Conservation (phyloP, 2,113 vertebrate species). For the Scomber scombrus region DNA sequence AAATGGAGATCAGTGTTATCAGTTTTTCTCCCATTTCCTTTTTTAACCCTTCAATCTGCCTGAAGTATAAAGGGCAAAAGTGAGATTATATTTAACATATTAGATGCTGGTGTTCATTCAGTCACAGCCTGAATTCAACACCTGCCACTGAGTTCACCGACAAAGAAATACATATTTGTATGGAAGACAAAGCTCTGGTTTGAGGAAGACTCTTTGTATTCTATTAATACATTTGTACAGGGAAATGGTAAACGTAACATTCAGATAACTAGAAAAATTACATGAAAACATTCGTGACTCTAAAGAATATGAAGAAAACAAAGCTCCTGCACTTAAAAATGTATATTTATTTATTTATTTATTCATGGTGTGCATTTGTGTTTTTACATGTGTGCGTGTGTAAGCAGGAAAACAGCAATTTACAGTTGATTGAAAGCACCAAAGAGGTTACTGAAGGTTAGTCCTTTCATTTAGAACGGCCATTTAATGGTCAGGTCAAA, state of each 20-base stretch:
- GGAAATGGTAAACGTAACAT: background rate
- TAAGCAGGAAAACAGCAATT: constrained; percentile 25
- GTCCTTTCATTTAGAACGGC: constrained; percentile 63
- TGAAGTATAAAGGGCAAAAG: background rate
- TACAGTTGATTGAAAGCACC: constrained; percentile 55
- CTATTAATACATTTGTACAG: background rate
- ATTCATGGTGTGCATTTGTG: background rate
- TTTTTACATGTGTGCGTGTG: background rate
- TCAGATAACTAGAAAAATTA: background rate
- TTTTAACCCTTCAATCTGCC: constrained; percentile 22
- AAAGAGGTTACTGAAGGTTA: constrained; percentile 47
- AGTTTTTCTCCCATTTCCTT: background rate
- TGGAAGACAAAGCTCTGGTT: background rate
- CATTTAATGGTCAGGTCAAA: constrained; percentile 67
- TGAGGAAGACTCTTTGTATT: background rate
- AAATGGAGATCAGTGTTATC: constrained; percentile 18
- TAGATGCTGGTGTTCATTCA: constrained; percentile 16
- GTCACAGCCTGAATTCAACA: constrained; percentile 12
- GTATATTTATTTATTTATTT: background rate
- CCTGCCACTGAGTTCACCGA: constrained; percentile 26
- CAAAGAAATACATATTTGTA: constrained; percentile 7
- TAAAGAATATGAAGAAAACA: background rate
- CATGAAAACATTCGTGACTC: background rate
- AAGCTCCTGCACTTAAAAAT: background rate
- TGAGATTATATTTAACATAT: background rate